Base-by-base conservation (phyloP, 64 coral and sea anemone genomes). In the Orbicella faveolata region DNA sequence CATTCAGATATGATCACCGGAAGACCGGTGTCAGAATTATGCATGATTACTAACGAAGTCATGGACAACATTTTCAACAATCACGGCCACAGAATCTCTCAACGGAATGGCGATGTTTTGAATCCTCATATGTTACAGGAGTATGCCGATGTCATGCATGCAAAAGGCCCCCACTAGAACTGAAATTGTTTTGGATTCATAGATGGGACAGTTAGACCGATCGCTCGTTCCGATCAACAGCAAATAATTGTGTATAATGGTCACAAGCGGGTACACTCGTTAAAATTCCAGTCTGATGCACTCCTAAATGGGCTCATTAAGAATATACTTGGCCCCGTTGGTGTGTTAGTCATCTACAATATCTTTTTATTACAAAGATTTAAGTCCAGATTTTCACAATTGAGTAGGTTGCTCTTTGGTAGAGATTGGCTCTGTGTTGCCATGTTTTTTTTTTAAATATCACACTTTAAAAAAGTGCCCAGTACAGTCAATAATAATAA, bases 21-120 rank as follows among this genome's bases (percentile, higher is more conserved):
- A 64, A 84, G 81, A 65, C 61, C 33, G 35, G 81, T 84, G 6
- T 12, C 62, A 64, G 62, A 64, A 51, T 82, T 82, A 2, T 82
- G 79, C 35, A 82, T 82, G 79, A 82, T 82, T 82, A 82, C 79
- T 0, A 82, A 82, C 79, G 39, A 81, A 81, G 79, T 81, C 37
- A 81, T 81, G 79, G 51, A 81, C 34, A 81, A 81, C 79, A 81
- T 81, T 61, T 81, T 8, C 62, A 64, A 64, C 62, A 76, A 76
- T 76, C 74, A n/a, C 41, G 6, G 75, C 6, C 75, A 77, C 41
- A 34, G 75, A 77, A 77, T 77, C 3, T 77, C 75, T 34, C 75
- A 77, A 77, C 25, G 75, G 75, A 77, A 77, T 77, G 33, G 18
- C 41, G 6, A 77, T 77, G 14, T 75, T 36, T 48, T 77, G 15